A percentile compares a stretch with the other conserved stretches of the same genome.
Conservation (phyloP, 2,888 invertebrate genomes). For the Melinopterus prodromus region DNA sequence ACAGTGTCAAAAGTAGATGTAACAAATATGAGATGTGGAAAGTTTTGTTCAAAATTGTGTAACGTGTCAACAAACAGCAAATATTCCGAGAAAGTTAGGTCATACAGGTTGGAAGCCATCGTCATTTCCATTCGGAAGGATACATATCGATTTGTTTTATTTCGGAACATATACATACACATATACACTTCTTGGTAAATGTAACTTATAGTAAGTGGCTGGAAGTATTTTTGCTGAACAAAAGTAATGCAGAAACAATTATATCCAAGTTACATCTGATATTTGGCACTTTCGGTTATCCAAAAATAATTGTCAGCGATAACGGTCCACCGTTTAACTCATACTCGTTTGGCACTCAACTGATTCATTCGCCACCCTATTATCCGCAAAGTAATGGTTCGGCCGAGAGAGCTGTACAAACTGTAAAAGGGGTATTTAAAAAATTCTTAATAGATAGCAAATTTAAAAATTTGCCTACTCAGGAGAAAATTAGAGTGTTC, state of each 20-base stretch:
- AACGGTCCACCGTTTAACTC: too few relatives aligned
- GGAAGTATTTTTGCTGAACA: background rate
- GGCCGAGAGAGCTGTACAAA: too few relatives aligned
- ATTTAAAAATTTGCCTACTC: too few relatives aligned
- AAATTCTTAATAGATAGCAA: too few relatives aligned
- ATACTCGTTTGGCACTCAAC: too few relatives aligned
- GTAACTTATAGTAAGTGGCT: background rate
- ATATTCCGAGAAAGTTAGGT: background rate
- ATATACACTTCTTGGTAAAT: background rate
- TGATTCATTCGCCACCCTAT: too few relatives aligned
- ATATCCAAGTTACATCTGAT: background rate
- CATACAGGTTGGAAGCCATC: background rate
- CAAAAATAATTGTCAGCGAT: background rate
- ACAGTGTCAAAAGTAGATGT: background rate
- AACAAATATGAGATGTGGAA: background rate
- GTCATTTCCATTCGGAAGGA: background rate
- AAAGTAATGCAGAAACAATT: background rate
- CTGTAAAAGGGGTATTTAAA: too few relatives aligned
- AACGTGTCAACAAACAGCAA: too few relatives aligned
- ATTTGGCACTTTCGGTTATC: background rate
- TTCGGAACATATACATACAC: background rate
- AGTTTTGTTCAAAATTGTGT: background rate
- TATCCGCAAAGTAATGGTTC: too few relatives aligned
- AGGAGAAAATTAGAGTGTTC: too few relatives aligned
- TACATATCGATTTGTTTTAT: background rate